Conservation (phyloP, 1,140 invertebrate genomes). For the Pseudoatta argentina region DNA sequence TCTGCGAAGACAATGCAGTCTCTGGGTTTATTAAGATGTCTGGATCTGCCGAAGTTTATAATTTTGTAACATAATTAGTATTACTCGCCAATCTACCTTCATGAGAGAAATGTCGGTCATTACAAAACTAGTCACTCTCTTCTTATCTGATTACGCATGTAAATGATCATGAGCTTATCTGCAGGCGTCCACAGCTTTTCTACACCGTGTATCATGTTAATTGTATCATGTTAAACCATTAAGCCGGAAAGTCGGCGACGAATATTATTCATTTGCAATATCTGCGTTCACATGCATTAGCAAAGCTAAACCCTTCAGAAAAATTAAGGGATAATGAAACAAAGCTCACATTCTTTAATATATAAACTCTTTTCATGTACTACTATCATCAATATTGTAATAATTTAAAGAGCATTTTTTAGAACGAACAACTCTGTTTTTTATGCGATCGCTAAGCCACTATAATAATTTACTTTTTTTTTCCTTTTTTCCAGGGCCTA, state of each 20-base stretch:
- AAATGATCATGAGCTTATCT: slow-evolving; percentile 39
- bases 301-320: neutral
- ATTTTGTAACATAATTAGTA: neutral
- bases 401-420: neutral
- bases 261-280: slow-evolving; percentile 46
- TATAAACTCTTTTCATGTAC: neutral
- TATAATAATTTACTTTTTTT: neutral
- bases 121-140: neutral
- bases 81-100: neutral
- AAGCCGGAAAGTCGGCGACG: slow-evolving; percentile 12
- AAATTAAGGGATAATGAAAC: neutral
- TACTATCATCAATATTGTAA: slow-evolving; percentile 3
- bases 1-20: neutral
- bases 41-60: neutral
- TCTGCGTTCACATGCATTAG: neutral
- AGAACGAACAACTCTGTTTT: neutral
- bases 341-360: neutral
- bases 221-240: too few relatives aligned
- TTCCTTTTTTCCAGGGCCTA: slow-evolving; percentile 81
- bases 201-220: slow-evolving; percentile 24
- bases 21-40: too few relatives aligned
- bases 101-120: slow-evolving; percentile 11
- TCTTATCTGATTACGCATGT: slow-evolving; percentile 8
- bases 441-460: neutral
- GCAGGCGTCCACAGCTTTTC: neutral